Evolutionary conservation across 2,888 invertebrate genomes (phyloP).

Genomic region (Andrena flavipes): DNA sequence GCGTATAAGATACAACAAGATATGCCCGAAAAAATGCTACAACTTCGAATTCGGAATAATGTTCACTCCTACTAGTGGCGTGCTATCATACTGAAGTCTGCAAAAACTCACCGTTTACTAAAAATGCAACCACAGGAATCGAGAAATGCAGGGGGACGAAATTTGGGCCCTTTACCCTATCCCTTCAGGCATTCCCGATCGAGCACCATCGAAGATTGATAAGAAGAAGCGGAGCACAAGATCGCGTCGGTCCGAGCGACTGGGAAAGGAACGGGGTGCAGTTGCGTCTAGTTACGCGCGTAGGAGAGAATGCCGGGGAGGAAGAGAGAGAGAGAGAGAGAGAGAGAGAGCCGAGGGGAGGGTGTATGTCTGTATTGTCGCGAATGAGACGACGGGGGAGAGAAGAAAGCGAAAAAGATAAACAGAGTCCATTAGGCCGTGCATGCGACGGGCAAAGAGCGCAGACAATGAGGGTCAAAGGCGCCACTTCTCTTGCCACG

Average conservation of each 20-base stretch:
- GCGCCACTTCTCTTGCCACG: slow-evolving; percentile 75
- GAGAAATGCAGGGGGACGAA: neutral
- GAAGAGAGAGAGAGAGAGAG: slow-evolving; percentile 27
- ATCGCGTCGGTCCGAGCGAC: neutral
- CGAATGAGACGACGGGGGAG: slow-evolving; percentile 55
- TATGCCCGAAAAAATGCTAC: too few relatives aligned
- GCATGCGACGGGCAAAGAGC: slow-evolving; percentile 68
- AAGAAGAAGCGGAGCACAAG: neutral
- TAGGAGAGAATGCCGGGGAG: neutral
- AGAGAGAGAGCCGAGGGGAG: slow-evolving; percentile 22
- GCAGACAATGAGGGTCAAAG: slow-evolving; percentile 76
- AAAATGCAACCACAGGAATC: too few relatives aligned
- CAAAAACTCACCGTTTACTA: too few relatives aligned
- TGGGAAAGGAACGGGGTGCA: slow-evolving; percentile 28
- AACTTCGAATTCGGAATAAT: too few relatives aligned
- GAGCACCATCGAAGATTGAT: slow-evolving; percentile 10
- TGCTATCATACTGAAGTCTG: too few relatives aligned
- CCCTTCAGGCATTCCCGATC: neutral
- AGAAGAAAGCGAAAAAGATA: slow-evolving; percentile 65
- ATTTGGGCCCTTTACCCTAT: neutral
- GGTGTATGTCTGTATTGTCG: slow-evolving; percentile 52
- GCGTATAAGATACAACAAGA: too few relatives aligned
- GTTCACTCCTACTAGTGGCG: too few relatives aligned
- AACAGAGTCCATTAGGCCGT: slow-evolving; percentile 66
- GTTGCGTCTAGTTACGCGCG: slow-evolving; percentile 30